Base-by-base conservation (phyloP, 92 coral and sea anemone species). In the Porites evermanni region DNA sequence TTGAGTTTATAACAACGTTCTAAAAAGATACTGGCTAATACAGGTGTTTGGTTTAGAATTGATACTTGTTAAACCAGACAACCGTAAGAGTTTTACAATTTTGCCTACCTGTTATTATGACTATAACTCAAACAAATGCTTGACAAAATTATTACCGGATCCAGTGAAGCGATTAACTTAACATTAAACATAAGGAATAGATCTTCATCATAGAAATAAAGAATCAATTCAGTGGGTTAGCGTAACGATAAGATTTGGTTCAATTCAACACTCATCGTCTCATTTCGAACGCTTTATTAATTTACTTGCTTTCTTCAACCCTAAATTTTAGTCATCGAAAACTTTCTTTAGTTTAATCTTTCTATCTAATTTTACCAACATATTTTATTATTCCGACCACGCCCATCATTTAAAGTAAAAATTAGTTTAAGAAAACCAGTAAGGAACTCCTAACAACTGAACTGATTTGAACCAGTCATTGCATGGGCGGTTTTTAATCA, bases 61-160 rank as follows among this genome's bases (percentile, higher is more conserved):
- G 87, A 12, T 64, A 83, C 80, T 73, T 74, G 87, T 53, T 74
- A 20, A 52, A 64, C 68, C 69, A 81, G 70, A 71, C 75, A 81
- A 29, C 69, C 72, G 50, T 26, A 13, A 6, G n/a, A 47, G 52
- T 44, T 60, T 83, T 65, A 73, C 74, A 83, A 83, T 83, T 24
- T 20, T 23, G 80, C 60, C 7, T 64, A 83, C 87, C 87, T 83
- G 87, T 75, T 73, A 38, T 38, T 38, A 38, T 51, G 86, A 29
- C 75, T 60, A 47, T 79, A 29, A 2, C 54, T 47, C 67, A 70
- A 70, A 69, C 61, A 72, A 81, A 16, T 53, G 64, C 54, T 81
- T 69, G 26, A 80, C 64, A 29, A 68, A 69, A 58, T 54, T 18
- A 16, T 70, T 70, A 14, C 0, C 2, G 51, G 77, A 47, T 52